Evolutionary conservation across 2,888 invertebrate species (phyloP).

Genomic region (Abrostola triplasia): DNA sequence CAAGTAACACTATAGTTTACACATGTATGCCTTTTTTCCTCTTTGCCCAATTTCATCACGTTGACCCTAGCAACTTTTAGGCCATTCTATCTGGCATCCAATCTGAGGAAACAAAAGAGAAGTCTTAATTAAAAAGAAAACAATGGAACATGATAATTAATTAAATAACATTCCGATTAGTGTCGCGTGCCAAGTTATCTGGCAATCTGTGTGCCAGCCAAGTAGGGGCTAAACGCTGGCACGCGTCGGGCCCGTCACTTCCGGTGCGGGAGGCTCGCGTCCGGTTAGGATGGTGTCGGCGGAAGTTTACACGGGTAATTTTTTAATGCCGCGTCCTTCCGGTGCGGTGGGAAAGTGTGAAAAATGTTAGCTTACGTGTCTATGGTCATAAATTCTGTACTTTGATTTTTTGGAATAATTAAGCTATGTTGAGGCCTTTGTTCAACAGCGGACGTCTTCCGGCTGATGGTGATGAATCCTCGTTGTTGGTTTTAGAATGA

Average conservation of each 20-base stretch:
- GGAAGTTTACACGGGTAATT: conserved; percentile 42
- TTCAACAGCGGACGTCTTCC: no score
- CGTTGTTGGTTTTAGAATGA: no score
- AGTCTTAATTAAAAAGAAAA: conserved; percentile 8
- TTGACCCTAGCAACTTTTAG: neutral
- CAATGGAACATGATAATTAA: conserved; percentile 30
- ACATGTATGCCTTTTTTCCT: no score
- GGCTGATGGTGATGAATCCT: no score
- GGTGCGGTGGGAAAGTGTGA: conserved; percentile 30
- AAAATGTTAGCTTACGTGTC: neutral
- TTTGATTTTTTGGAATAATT: no score
- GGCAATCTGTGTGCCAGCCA: conserved; percentile 41
- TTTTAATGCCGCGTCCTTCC: conserved; percentile 31
- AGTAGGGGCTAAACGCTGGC: conserved; percentile 64
- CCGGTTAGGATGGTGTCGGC: conserved; percentile 47
- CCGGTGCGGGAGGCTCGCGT: conserved; percentile 51
- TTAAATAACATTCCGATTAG: conserved; percentile 45
- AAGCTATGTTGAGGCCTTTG: no score
- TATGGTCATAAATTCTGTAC: no score
- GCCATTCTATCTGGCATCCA: neutral
- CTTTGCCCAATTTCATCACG: no score
- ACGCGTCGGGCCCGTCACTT: conserved; percentile 60
- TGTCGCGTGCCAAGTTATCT: conserved; percentile 54
- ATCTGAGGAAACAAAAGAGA: no score
- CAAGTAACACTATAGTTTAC: no score